These are phyloP conservation scores for Brachypodius melanocephalos DNA, from an alignment of 2,113 vertebrate species.

Conservation along the genomic window DNA sequence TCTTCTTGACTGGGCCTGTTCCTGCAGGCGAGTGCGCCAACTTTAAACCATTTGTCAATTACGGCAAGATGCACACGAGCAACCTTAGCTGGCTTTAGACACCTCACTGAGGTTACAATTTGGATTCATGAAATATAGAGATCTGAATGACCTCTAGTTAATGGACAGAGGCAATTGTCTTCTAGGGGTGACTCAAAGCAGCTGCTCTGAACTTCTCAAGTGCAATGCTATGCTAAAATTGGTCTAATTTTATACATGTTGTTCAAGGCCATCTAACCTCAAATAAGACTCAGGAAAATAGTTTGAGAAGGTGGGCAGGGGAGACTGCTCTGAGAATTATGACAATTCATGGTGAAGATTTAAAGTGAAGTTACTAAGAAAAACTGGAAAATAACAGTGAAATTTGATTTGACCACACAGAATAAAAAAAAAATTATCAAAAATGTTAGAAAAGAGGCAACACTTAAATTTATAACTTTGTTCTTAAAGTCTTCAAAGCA, in stretches of 20 bases:
- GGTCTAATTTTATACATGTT: background rate
- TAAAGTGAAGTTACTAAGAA: background rate
- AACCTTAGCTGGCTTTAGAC: background rate
- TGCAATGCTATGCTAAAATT: background rate
- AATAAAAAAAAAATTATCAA: background rate
- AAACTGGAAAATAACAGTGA: background rate
- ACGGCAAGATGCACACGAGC: background rate
- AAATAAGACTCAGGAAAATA: background rate
- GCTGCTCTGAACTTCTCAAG: background rate
- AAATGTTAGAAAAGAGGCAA: background rate
- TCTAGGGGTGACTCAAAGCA: background rate
- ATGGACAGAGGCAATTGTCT: background rate
- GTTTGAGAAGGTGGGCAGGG: background rate
- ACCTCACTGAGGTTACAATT: background rate
- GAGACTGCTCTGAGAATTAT: background rate
- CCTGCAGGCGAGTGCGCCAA: background rate
- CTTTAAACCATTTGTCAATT: constrained; percentile 26
- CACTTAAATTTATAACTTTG: background rate
- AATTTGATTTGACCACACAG: background rate
- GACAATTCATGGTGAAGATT: background rate
- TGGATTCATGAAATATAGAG: background rate
- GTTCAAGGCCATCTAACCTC: background rate
- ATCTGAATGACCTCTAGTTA: background rate
- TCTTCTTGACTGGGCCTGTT: constrained; percentile 1
- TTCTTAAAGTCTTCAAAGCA: background rate